Conservation (phyloP, 2,888 invertebrate species). For the Cheilosia vulpina region DNA sequence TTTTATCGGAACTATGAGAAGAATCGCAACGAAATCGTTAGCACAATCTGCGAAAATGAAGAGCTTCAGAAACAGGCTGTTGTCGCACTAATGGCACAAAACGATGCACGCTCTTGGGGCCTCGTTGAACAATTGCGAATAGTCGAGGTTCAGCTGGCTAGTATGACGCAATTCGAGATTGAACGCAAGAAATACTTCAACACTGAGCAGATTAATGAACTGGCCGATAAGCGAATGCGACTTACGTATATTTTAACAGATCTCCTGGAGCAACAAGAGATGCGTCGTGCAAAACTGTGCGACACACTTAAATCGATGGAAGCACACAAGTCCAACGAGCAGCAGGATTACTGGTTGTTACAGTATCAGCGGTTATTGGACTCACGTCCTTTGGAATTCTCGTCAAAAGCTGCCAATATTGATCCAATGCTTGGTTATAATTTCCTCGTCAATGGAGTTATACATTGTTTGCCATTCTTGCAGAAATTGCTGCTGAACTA, state of each 20-base stretch:
- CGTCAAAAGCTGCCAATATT: slow-evolving; percentile 86
- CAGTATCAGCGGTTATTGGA: slow-evolving; percentile 94
- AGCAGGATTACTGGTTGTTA: slow-evolving; percentile 89
- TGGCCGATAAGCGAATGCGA: slow-evolving; percentile 88
- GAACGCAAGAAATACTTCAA: slow-evolving; percentile 88
- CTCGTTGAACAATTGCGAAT: slow-evolving; percentile 90
- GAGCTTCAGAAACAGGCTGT: slow-evolving; percentile 90
- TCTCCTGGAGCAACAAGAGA: slow-evolving; percentile 88
- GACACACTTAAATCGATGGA: slow-evolving; percentile 90
- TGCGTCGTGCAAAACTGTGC: slow-evolving; percentile 85
- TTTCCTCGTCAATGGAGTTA: slow-evolving; percentile 88
- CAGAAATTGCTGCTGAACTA: slow-evolving; percentile 77
- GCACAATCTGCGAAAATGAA: slow-evolving; percentile 87
- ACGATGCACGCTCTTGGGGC: slow-evolving; percentile 90
- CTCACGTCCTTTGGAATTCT: slow-evolving; percentile 87
- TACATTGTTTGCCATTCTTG: slow-evolving; percentile 91
- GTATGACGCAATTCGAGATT: slow-evolving; percentile 89
- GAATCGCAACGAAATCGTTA: slow-evolving; percentile 86
- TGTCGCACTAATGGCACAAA: slow-evolving; percentile 88
- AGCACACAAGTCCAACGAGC: slow-evolving; percentile 84
- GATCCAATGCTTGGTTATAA: slow-evolving; percentile 88
- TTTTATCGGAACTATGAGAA: slow-evolving; percentile 87
- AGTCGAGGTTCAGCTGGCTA: slow-evolving; percentile 89
- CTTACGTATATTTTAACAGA: slow-evolving; percentile 88
- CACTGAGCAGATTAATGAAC: slow-evolving; percentile 88